These are phyloP conservation scores for Triplophysa dalaica DNA, from an alignment of 2,113 vertebrate species.

Conservation along the genomic window DNA sequence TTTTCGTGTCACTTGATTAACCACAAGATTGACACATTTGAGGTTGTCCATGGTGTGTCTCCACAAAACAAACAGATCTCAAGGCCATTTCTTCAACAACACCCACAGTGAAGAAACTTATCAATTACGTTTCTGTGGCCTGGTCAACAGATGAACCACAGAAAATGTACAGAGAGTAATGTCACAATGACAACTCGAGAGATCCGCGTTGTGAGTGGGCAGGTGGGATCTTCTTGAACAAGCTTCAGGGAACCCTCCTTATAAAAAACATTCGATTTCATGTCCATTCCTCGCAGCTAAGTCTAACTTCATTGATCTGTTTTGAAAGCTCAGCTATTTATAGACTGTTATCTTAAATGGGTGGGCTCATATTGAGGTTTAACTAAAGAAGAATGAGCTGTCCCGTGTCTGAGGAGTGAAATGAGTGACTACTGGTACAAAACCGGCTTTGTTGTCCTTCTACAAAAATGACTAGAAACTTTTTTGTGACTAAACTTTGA, in stretches of 20 bases:
- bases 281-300: neutral
- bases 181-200: neutral
- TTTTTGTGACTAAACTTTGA: constrained; percentile 18
- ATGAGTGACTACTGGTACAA: constrained; percentile 46
- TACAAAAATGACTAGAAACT: constrained; percentile 31
- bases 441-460: neutral
- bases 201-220: neutral
- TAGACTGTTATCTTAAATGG: neutral
- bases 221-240: neutral
- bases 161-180: neutral
- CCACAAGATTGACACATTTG: neutral
- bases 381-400: neutral
- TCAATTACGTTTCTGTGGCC: neutral
- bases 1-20: neutral
- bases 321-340: neutral
- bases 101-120: neutral
- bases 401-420: neutral
- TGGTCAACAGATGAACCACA: neutral
- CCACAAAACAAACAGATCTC: neutral
- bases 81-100: neutral
- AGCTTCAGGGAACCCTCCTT: neutral
- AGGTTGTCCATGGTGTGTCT: too few relatives aligned
- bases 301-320: neutral
- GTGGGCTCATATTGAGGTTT: neutral
- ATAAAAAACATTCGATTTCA: neutral